Conservation (phyloP, 2,888 invertebrate genomes). For the Epirrhoe tristata region DNA sequence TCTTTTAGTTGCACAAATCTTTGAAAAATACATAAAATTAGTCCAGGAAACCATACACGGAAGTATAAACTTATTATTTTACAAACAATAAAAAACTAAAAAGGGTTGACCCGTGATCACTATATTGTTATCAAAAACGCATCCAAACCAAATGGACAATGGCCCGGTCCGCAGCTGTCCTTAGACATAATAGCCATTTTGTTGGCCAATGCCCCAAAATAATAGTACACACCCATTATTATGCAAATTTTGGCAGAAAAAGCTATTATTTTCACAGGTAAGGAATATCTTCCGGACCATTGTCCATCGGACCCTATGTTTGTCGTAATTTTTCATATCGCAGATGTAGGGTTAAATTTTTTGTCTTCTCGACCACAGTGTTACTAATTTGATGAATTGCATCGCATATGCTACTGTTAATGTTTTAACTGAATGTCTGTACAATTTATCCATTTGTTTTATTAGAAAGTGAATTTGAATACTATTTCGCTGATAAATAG, state of each 20-base stretch:
- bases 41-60: neutral
- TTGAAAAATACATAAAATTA: slow-evolving; percentile 3
- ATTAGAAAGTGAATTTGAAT: neutral
- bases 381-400: slow-evolving; percentile 79
- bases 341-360: slow-evolving; percentile 67
- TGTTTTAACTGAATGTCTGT: slow-evolving; percentile 15
- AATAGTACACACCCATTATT: slow-evolving; percentile 79
- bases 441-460: neutral
- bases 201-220: slow-evolving; percentile 73
- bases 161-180: slow-evolving; percentile 79
- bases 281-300: slow-evolving; percentile 66
- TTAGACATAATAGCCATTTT: slow-evolving; percentile 64
- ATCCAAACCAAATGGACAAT: slow-evolving; percentile 77
- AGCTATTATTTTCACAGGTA: slow-evolving; percentile 81
- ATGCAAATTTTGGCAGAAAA: slow-evolving; percentile 73
- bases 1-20: neutral
- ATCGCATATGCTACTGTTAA: slow-evolving; percentile 60
- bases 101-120: slow-evolving; percentile 66
- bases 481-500: no score
- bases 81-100: slow-evolving; percentile 31
- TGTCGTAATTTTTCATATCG: slow-evolving; percentile 53
- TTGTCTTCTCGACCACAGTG: slow-evolving; percentile 60
- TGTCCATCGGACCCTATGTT: slow-evolving; percentile 66
- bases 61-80: slow-evolving; percentile 35
- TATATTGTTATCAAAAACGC: slow-evolving; percentile 57